A percentile compares a stretch with the other conserved stretches of the same genome.
These are phyloP conservation scores for Drosophila athabasca DNA, from an alignment of 1,140 invertebrate species.

Conservation along the genomic window DNA sequence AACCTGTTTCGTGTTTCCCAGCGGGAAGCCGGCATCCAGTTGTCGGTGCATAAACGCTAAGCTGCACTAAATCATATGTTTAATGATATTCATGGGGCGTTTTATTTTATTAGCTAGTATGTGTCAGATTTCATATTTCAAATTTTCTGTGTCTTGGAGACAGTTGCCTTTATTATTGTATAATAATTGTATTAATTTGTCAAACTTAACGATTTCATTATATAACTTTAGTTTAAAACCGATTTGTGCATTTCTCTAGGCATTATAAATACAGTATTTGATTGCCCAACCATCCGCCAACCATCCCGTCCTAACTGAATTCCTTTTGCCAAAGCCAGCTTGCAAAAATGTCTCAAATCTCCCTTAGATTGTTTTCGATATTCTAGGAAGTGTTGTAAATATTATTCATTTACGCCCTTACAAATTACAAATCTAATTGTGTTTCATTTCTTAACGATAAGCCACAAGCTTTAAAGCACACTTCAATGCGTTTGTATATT, in stretches of 20 bases:
- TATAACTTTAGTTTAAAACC: slow-evolving; percentile 73
- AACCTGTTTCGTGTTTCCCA: too few species aligned
- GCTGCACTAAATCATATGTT: background rate
- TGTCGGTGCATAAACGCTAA: too few species aligned
- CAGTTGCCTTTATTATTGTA: slow-evolving; percentile 50
- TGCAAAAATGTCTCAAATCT: slow-evolving; percentile 67
- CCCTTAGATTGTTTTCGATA: slow-evolving; percentile 32
- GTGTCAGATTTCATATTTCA: slow-evolving; percentile 33
- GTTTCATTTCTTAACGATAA: slow-evolving; percentile 52
- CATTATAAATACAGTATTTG: slow-evolving; percentile 50
- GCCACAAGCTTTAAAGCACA: slow-evolving; percentile 80
- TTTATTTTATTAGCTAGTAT: slow-evolving; percentile 28
- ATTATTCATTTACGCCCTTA: slow-evolving; percentile 34
- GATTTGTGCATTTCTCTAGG: slow-evolving; percentile 73
- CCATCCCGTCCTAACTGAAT: slow-evolving; percentile 21
- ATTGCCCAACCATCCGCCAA: slow-evolving; percentile 24
- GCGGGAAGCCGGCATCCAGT: too few species aligned
- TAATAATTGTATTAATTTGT: slow-evolving; percentile 52
- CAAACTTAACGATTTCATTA: slow-evolving; percentile 70
- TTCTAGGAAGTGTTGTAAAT: slow-evolving; percentile 55
- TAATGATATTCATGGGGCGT: slow-evolving; percentile 8
- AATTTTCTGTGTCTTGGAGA: slow-evolving; percentile 60
- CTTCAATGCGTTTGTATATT: slow-evolving; percentile 50
- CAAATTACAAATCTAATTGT: slow-evolving; percentile 57
- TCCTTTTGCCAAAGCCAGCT: slow-evolving; percentile 67